A percentile compares a stretch with the other conserved stretches of the same genome.
These are phyloP conservation scores for Tragelaphus scriptus DNA, from an alignment of 2,113 vertebrate species.

Conservation along the genomic window DNA sequence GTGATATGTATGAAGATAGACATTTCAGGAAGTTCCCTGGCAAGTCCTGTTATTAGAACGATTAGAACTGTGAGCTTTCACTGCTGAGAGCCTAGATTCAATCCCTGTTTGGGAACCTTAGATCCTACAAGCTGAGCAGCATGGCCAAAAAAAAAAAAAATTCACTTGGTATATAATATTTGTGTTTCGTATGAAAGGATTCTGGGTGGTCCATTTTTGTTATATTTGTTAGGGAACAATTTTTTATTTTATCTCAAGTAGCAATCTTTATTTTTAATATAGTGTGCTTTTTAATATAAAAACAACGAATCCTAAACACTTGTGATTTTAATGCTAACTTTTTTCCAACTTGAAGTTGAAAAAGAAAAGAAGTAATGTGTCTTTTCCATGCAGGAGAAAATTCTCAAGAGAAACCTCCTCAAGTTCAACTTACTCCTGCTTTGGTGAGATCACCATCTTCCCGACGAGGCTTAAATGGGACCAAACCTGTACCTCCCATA, in stretches of 20 bases:
- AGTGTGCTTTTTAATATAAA: not conserved
- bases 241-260: not conserved
- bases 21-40: not conserved
- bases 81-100: not conserved
- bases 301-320: not conserved
- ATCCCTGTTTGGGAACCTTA: not conserved
- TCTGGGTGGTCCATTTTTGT: not conserved
- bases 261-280: not conserved
- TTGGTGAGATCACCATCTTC: slow-evolving; percentile 80
- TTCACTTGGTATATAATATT: not conserved
- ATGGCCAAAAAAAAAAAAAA: not conserved
- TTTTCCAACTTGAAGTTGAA: not conserved
- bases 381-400: slow-evolving; percentile 64
- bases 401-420: slow-evolving; percentile 69
- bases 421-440: slow-evolving; percentile 79
- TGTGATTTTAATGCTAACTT: not conserved
- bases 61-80: not conserved
- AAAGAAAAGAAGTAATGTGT: not conserved
- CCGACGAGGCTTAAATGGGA: slow-evolving; percentile 78
- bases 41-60: not conserved
- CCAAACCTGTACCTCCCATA: slow-evolving; percentile 83
- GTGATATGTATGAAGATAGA: not conserved
- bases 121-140: not conserved
- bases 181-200: slow-evolving; percentile 12
- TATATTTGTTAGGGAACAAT: not conserved